These are phyloP conservation scores for Muricea muricata DNA, from an alignment of 92 coral and sea anemone genomes.

Conservation along the genomic window DNA sequence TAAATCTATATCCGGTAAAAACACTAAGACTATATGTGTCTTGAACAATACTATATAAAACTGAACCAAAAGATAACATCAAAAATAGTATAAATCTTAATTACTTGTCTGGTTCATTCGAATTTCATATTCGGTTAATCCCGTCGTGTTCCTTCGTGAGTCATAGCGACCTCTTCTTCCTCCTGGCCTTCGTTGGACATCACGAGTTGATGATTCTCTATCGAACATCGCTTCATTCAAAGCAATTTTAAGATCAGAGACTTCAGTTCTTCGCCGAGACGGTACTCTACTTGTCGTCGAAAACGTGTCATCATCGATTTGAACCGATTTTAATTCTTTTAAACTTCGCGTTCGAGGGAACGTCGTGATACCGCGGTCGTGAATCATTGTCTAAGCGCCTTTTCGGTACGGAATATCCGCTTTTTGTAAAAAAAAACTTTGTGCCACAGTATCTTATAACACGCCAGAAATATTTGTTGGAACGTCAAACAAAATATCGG, in stretches of 20 bases:
- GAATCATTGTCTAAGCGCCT: not conserved
- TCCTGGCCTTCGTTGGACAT: not conserved
- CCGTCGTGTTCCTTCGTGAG: slow-evolving; percentile 39
- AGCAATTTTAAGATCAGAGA: slow-evolving; percentile 1
- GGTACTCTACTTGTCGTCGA: not conserved
- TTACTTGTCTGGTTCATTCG: slow-evolving; percentile 32
- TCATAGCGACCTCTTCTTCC: slow-evolving; percentile 32
- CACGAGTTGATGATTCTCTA: not conserved
- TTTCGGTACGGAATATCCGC: not conserved
- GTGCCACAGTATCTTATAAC: not conserved
- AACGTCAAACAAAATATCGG: slow-evolving; percentile 22
- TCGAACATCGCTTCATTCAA: slow-evolving; percentile 11
- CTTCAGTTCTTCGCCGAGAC: not conserved
- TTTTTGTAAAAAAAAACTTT: not conserved
- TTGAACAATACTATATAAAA: not conserved
- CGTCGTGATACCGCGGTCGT: not conserved
- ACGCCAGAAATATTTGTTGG: not conserved
- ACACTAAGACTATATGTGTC: not conserved
- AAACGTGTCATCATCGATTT: not conserved
- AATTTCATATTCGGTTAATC: slow-evolving; percentile 22
- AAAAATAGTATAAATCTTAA: not conserved
- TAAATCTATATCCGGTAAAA: not conserved
- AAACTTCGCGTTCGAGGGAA: not conserved
- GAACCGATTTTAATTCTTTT: not conserved
- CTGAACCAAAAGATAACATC: not conserved